Base-by-base conservation (phyloP, 1,140 invertebrate genomes). In the Octopus bimaculoides region DNA sequence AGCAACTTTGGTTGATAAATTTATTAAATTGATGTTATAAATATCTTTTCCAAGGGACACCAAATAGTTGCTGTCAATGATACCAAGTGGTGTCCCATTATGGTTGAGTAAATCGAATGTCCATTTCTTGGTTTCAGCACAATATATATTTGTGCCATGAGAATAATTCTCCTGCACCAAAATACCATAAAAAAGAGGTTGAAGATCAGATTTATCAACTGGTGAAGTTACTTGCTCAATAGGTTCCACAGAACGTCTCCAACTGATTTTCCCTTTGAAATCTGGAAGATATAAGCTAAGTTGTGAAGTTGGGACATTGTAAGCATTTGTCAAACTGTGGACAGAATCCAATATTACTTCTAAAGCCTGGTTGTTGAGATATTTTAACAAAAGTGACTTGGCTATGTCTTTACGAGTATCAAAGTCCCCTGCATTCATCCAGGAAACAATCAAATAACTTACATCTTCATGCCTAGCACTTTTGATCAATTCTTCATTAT, bases 81-180 rank as follows among this genome's bases (percentile, higher is more conserved):
- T 75, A 9, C 74, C 74, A 53, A 75, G 14, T 7, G 74, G 74
- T 12, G 8, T 75, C 6, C 74, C 52, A 41, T 9, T 53, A 53
- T 75, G 17, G 8, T 5, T 5, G 8, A 75, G 12, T 17, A 14
- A 20, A 17, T 75, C 9, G 74, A 14, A 75, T 17, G 5, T 9
- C 74, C 74, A 75, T 17, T 75, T 75, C 7, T 75, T 75, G 74
- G 5, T 53, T 53, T 75, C 41, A 14, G 20, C 17, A 53, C 74
- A 75, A 53, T 41, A 75, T 5, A 75, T 41, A 53, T 14, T 75
- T 12, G 52, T 7, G 0, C 9, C 52, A 17, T 53, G 6, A 17
- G 6, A 75, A 52, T 3, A 52, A 9, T 75, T 17, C 52, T 75
- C 74, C n/a, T 52, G 26, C 6, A 75, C 74, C 5, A 75, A 17